These are phyloP conservation scores for Huso huso DNA, from an alignment of 2,797 vertebrate genomes.

Conservation along the genomic window DNA sequence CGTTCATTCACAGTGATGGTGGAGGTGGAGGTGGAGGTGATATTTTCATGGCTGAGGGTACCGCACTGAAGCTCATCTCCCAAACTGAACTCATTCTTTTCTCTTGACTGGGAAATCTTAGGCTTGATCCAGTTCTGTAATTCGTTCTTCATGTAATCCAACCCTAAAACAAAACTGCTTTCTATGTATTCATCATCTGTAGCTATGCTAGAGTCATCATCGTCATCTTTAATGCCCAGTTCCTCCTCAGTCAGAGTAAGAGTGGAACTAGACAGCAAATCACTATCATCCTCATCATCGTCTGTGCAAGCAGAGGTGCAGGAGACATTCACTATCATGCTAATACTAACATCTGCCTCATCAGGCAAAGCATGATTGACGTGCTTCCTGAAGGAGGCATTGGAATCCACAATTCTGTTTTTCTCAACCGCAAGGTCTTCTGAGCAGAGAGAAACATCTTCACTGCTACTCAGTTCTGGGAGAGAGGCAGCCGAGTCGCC, in stretches of 20 bases:
- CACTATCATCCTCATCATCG: slow-evolving; percentile 88
- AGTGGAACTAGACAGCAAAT: slow-evolving; percentile 92
- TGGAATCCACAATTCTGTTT: slow-evolving; percentile 61
- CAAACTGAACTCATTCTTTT: slow-evolving; percentile 65
- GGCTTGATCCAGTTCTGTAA: slow-evolving; percentile 82
- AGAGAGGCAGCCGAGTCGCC: slow-evolving; percentile 82
- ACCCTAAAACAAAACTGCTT: slow-evolving; percentile 69
- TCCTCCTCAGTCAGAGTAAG: slow-evolving; percentile 95
- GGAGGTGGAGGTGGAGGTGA: slow-evolving; percentile 35
- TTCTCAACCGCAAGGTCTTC: slow-evolving; percentile 75
- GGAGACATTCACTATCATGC: slow-evolving; percentile 95
- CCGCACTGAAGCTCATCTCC: slow-evolving; percentile 71
- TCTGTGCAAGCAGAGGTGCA: slow-evolving; percentile 91
- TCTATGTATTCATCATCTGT: slow-evolving; percentile 85
- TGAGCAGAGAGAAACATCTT: slow-evolving; percentile 83
- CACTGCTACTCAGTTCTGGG: slow-evolving; percentile 85
- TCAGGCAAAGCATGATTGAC: slow-evolving; percentile 66
- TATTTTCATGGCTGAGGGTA: slow-evolving; percentile 44
- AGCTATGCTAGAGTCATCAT: slow-evolving; percentile 73
- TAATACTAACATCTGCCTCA: slow-evolving; percentile 82
- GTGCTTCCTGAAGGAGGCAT: slow-evolving; percentile 68
- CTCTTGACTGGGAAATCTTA: slow-evolving; percentile 62
- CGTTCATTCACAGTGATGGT: slow-evolving; percentile 50
- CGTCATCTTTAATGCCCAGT: slow-evolving; percentile 75
- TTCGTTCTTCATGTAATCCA: slow-evolving; percentile 88